Conservation (phyloP, 2,113 vertebrate species). For the Microcebus griseorufus region DNA sequence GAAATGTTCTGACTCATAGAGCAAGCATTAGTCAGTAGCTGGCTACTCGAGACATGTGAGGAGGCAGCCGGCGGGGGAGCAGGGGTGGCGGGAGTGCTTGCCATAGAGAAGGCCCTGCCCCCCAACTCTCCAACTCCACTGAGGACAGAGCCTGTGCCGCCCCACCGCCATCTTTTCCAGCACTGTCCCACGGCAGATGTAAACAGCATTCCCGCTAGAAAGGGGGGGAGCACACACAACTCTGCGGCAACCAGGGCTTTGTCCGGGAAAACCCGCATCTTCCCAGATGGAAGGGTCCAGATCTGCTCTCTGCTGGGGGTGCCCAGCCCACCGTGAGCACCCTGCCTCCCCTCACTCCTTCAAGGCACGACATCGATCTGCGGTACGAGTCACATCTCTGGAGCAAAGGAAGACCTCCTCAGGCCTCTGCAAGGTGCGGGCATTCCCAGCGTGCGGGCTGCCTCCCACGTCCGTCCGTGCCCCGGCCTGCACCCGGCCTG, state of each 20-base stretch:
- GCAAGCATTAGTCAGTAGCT: not conserved
- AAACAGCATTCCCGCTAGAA: rapidly evolving
- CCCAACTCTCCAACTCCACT: not conserved
- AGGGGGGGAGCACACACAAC: no score
- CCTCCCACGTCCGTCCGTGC: not conserved
- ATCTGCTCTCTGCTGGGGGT: not conserved
- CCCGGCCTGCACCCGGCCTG: no score
- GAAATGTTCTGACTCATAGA: not conserved
- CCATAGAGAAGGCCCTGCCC: no score
- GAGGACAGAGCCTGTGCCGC: not conserved
- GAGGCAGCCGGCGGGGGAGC: not conserved
- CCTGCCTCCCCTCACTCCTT: not conserved
- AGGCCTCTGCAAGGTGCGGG: not conserved
- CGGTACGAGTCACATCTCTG: not conserved
- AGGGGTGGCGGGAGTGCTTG: not conserved
- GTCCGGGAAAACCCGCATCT: not conserved
- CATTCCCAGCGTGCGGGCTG: not conserved
- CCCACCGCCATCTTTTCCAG: not conserved
- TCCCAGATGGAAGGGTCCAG: not conserved
- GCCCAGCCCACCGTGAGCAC: not conserved
- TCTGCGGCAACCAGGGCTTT: not conserved
- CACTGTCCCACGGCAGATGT: rapidly evolving
- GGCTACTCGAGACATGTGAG: rapidly evolving
- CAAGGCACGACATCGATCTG: not conserved
- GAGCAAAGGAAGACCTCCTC: not conserved